Evolutionary conservation across 1,140 invertebrate genomes (phyloP).

Genomic region (Sarcophaga bullata): DNA sequence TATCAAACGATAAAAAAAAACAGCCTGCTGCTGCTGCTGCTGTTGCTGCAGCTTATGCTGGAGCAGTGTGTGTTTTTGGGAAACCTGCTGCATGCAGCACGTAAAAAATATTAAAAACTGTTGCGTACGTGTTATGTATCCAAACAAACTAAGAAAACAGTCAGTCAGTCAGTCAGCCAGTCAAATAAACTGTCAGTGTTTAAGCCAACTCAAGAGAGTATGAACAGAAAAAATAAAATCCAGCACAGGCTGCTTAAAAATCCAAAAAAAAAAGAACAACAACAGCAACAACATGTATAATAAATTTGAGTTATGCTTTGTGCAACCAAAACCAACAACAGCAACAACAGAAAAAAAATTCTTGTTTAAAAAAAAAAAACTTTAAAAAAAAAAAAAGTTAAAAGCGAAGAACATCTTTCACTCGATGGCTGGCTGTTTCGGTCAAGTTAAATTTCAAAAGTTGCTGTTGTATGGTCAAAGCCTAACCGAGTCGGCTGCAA

Average conservation of each 20-base stretch:
- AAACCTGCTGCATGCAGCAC: constrained; percentile 43
- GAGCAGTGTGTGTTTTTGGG: neutral
- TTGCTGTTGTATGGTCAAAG: neutral
- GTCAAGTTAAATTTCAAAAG: constrained; percentile 2
- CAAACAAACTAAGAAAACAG: constrained; percentile 15
- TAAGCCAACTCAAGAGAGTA: too few relatives aligned
- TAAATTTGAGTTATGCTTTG: constrained; percentile 37
- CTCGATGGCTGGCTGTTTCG: neutral
- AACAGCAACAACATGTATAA: constrained; percentile 29
- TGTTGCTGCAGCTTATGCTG: neutral
- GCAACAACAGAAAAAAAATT: constrained; percentile 23
- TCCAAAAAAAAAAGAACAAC: constrained; percentile 2
- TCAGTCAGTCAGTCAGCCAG: constrained; percentile 45
- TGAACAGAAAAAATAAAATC: neutral
- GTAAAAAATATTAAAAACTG: constrained; percentile 39
- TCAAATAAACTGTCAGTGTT: constrained; percentile 28
- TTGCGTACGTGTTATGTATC: constrained; percentile 40
- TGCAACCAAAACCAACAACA: constrained; percentile 19
- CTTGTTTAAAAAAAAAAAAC: constrained; percentile 8
- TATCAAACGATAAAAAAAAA: neutral
- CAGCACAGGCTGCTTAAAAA: neutral
- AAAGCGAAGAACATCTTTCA: constrained; percentile 39
- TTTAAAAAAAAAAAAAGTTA: neutral
- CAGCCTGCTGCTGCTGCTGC: constrained; percentile 2
- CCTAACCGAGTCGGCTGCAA: neutral